Conservation (phyloP, 2,797 vertebrate genomes). For the Furcifer pardalis region DNA sequence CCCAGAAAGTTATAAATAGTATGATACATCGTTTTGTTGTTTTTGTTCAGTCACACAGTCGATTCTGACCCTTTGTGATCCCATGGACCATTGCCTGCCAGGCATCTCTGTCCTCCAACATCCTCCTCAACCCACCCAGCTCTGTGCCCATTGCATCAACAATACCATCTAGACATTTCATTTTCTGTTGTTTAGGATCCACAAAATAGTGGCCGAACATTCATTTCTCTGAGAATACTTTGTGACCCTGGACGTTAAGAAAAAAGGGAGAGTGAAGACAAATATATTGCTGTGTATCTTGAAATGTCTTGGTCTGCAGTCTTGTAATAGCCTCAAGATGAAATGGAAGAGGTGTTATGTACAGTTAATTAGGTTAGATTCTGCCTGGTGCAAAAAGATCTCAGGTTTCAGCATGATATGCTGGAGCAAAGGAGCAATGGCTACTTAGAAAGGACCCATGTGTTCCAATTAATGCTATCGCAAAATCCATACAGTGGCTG, state of each 20-base stretch:
- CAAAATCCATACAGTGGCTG: slow-evolving; percentile 2
- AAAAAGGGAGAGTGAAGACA: background rate
- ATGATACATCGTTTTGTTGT: background rate
- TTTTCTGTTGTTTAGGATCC: background rate
- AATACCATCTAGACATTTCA: too few species aligned
- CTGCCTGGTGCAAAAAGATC: slow-evolving; percentile 12
- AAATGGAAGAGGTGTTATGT: background rate
- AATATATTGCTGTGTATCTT: background rate
- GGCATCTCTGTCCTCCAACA: too few species aligned
- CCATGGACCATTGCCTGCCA: too few species aligned
- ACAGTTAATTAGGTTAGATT: slow-evolving; percentile 21
- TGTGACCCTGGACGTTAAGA: background rate
- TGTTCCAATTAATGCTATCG: slow-evolving; percentile 8
- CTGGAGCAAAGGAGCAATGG: slow-evolving; percentile 15
- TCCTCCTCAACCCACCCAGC: too few species aligned
- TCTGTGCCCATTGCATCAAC: too few species aligned
- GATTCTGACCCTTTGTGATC: too few species aligned
- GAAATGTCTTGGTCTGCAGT: background rate
- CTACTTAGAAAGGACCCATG: slow-evolving; percentile 13
- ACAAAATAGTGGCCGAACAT: background rate
- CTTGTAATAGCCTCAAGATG: background rate
- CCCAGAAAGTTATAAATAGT: background rate
- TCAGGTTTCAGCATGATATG: slow-evolving; percentile 5
- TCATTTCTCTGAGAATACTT: background rate
- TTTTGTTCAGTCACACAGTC: too few species aligned